Evolutionary conservation across 2,888 invertebrate genomes (phyloP), one percentile per base, ranked within the genome.

Genomic region (Andrena haemorrhoa): DNA sequence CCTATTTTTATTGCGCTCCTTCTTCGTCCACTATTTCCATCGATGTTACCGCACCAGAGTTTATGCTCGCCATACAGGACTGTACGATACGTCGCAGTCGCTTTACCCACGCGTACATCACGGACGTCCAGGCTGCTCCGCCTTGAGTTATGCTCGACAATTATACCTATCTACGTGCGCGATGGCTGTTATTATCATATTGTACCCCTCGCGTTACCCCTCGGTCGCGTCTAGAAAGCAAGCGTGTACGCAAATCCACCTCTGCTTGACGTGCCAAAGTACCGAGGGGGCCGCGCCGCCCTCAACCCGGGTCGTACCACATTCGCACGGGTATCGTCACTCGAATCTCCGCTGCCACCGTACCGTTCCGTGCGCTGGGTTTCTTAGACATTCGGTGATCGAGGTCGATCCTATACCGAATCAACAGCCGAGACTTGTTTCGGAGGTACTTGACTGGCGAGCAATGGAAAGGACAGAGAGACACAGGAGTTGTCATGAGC

Each of bases 121-220:
- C 90, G 87, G 81, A 88, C 88, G 91, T 92, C 91, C 90, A 89
- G 88, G 89, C 89, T 86, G 90, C 90, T 91, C 91, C 90, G 90
- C 90, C 90, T 89, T 93, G 92, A 92, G 90, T 93, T 93, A 93
- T 92, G 92, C 91, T 90, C 92, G 92, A 93, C 93, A 92, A 93
- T 92, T 92, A 92, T 92, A 92, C 90, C 91, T 90, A 90, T 91
- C 90, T 91, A 89, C 86, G 90, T 89, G 79, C 86, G 87, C 85
- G 89, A 90, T 91, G 91, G 91, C 90, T 91, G 91, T 92, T 92
- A 92, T 92, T 92, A 92, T 53, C 53, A n/a, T 20, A n/a, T n/a
- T 20, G 53, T 20, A 12, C 5, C 49, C 16, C 49, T 49, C 77
- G 64, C 79, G 87, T 89, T 86, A 86, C 84, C 82, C 84, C 82